Conservation (phyloP, 2,113 vertebrate species). For the Archocentrus centrarchus region DNA sequence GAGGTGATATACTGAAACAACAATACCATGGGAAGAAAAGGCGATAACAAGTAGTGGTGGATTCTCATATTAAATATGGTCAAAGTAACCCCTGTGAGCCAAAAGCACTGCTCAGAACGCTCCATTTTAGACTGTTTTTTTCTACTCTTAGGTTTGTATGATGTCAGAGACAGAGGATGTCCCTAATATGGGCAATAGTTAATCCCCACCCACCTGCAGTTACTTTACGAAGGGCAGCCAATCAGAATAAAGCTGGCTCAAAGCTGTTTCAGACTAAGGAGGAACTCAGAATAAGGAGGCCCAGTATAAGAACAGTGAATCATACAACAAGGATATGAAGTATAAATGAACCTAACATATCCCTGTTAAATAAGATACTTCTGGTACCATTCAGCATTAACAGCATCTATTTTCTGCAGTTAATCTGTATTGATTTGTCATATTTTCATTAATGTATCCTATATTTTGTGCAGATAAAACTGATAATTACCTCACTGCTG, state of each 20-base stretch:
- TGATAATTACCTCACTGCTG: background rate
- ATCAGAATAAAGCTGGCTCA: background rate
- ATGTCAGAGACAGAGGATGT: background rate
- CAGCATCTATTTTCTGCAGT: background rate
- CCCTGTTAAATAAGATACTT: fast-evolving
- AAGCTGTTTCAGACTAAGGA: no score
- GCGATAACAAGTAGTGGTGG: fast-evolving
- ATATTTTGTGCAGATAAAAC: fast-evolving
- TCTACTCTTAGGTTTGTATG: background rate
- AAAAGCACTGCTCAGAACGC: background rate
- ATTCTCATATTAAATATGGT: background rate
- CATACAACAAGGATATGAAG: background rate
- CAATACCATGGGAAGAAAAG: fast-evolving
- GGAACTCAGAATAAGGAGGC: no score
- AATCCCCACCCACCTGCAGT: background rate
- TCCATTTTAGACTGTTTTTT: background rate
- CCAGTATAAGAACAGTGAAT: background rate
- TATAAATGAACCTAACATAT: background rate
- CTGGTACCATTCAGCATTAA: fast-evolving
- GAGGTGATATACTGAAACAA: background rate
- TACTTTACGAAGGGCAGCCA: background rate
- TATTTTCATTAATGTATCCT: background rate
- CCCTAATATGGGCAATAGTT: background rate
- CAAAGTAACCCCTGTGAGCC: background rate
- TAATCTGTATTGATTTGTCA: fast-evolving